Base-by-base conservation (phyloP, 2,888 invertebrate genomes). In the Trachelus troglodyta region DNA sequence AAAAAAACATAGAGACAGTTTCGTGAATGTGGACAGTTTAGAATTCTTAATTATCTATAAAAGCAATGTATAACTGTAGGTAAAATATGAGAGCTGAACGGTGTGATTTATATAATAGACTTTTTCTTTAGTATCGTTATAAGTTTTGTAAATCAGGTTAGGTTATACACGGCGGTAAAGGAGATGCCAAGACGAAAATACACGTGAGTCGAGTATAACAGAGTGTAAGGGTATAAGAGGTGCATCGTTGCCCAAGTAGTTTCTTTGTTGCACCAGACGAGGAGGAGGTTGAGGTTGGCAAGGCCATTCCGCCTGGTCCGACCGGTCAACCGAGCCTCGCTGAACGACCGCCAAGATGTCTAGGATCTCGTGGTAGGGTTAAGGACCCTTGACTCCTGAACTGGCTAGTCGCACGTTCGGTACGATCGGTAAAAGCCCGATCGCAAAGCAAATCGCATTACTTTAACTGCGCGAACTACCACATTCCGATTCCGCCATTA, bases 221-320 rank as follows among this genome's bases (percentile, higher is more conserved):
- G 56, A 40, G 40, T 15, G 6, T 40, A 40, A 69, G 76, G 34
- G 23, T n/a, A 69, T 34, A 34, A 31, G 34, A 15, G 71, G 71
- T 71, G 71, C 71, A 34, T 23, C 71, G 71, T 71, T 34, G 74
- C 34, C 74, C 74, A 79, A 76, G 79, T 79, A 76, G 79, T 79
- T 76, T 79, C 79, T 79, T 79, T 79, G 79, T 78, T 79, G 56
- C 69, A 69, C 69, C 30, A 37, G 74, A 33, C 76, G 76, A 80
- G 81, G 83, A 34, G 75, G 69, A 74, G 71, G 74, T 82, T 81
- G 77, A 83, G 83, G 85, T 83, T 84, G 81, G 84, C 87, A 85
- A 87, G 86, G 87, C 83, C 84, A 87, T 83, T 85, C 84, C 83
- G 82, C 84, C 83, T 83, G 80, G 85, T 86, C 82, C 86, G 85